Evolutionary conservation across 2,113 vertebrate genomes (phyloP).

Genomic region (Odocoileus hemionus): DNA sequence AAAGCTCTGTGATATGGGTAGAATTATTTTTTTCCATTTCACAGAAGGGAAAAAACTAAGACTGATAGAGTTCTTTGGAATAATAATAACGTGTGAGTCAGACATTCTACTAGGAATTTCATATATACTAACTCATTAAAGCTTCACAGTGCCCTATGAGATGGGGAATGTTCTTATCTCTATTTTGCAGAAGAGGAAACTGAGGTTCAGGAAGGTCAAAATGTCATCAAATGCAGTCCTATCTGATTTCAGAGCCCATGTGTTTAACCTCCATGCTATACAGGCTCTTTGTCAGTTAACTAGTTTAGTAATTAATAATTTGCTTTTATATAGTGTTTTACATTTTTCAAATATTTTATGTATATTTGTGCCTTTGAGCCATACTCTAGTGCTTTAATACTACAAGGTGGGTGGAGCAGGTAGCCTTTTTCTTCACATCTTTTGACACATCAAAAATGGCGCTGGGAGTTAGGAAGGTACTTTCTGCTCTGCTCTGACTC

Average conservation of each 20-base stretch:
- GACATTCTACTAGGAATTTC: background rate
- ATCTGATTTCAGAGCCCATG: background rate
- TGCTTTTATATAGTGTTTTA: background rate
- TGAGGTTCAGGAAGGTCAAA: background rate
- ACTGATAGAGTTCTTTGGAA: background rate
- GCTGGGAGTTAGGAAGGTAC: background rate
- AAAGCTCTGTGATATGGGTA: background rate
- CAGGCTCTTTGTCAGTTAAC: background rate
- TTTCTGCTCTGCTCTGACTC: background rate
- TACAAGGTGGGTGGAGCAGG: background rate
- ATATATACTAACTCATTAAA: background rate
- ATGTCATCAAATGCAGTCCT: background rate
- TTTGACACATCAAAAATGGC: background rate
- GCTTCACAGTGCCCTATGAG: background rate
- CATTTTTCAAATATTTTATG: background rate
- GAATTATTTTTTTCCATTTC: slow-evolving; percentile 6
- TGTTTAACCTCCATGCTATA: background rate
- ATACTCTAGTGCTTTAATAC: background rate
- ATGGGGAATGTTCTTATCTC: background rate
- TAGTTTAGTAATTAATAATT: background rate
- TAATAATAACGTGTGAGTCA: background rate
- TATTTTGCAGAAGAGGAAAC: background rate
- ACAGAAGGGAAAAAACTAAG: background rate
- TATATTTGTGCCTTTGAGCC: background rate
- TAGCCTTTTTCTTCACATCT: background rate